phyloP scores from a whole-genome alignment of 1,140 invertebrate genomes.

The Diuraphis noxia region DNA sequence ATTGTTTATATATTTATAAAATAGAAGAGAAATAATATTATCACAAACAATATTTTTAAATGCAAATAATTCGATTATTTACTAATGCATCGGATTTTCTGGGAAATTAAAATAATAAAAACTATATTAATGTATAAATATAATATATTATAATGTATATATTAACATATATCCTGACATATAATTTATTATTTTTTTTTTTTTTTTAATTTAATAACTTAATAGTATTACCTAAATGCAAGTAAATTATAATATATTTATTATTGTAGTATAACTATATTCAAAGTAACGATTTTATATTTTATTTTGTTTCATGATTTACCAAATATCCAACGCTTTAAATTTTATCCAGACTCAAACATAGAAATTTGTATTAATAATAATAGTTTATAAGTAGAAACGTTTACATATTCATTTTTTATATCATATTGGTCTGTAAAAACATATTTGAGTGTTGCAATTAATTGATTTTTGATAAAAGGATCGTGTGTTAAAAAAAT shows the following conservation, averaged over 20 bases:
- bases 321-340: neutral
- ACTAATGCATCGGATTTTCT: neutral
- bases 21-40: neutral
- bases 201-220: neutral
- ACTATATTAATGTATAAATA: too few relatives aligned
- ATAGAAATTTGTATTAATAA: neutral
- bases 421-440: neutral
- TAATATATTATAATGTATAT: too few relatives aligned
- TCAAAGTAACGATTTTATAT: neutral
- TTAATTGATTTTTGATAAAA: too few relatives aligned
- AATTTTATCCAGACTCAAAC: neutral
- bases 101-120: neutral
- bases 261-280: neutral
- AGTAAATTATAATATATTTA: too few relatives aligned
- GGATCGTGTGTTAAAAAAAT: too few relatives aligned
- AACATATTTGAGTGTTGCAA: neutral
- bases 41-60: neutral
- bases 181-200: too few relatives aligned
- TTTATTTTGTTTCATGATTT: neutral
- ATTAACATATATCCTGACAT: too few relatives aligned
- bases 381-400: neutral
- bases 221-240: neutral
- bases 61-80: neutral
- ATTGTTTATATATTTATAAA: neutral
- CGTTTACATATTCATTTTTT: neutral